Evolutionary conservation across 2,797 vertebrate species (phyloP).

Genomic region (Ispidina picta): DNA sequence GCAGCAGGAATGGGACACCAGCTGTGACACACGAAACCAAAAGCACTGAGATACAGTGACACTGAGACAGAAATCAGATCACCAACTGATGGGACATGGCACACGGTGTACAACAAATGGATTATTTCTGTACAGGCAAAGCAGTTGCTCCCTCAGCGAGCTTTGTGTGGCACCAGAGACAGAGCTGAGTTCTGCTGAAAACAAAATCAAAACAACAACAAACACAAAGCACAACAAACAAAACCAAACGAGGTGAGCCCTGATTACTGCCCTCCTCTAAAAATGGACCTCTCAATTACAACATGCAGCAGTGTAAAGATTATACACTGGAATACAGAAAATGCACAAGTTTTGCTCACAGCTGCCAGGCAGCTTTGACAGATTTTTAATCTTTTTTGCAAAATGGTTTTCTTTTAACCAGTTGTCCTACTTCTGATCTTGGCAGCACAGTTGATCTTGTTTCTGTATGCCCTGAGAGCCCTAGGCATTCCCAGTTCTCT

Average conservation of each 20-base stretch:
- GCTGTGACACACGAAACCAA: neutral
- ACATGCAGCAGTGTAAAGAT: neutral
- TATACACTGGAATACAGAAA: neutral
- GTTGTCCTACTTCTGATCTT: neutral
- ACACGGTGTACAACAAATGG: accelerated
- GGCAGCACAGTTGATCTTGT: neutral
- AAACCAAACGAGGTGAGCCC: neutral
- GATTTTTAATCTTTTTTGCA: neutral
- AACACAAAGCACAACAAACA: no score
- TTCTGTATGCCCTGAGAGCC: neutral
- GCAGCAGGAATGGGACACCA: neutral
- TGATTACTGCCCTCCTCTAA: neutral
- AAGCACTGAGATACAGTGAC: neutral
- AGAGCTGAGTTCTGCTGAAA: neutral
- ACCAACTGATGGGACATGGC: neutral
- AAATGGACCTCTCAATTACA: neutral
- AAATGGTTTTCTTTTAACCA: neutral
- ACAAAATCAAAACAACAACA: neutral
- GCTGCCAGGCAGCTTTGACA: neutral
- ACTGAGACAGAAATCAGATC: neutral
- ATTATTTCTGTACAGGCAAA: neutral
- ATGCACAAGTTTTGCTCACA: neutral
- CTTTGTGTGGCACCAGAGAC: neutral
- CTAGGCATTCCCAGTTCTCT: neutral
- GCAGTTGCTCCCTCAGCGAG: accelerated